Evolutionary conservation across 2,797 vertebrate genomes (phyloP), one percentile per base, ranked within the genome.

Genomic region (Echeneis naucrates): DNA sequence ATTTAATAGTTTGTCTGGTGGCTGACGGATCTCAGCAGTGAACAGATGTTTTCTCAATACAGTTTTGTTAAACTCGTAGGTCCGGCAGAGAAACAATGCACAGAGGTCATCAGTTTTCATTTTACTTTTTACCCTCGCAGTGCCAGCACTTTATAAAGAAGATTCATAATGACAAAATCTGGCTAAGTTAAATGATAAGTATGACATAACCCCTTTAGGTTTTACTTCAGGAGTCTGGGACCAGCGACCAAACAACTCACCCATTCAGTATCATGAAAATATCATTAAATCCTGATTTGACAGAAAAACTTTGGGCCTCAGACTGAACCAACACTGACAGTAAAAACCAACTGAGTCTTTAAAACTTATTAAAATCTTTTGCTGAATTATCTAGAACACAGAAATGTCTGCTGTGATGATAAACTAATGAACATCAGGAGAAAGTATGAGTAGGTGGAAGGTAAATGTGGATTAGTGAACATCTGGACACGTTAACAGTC

Each of bases 401-500:
- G 33, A 9, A 33, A 8, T 44, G 8, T 27, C 3, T 33, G 26
- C 9, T 35, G 13, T 27, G 23, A 23, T 21, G 17, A 23, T 23
- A 56, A 76, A 56, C 19, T 37, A 44, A 42, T 55, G 0, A 40
- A 53, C n/a, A 30, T 23, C 21, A 32, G 35, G 37, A 62, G 19
- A 53, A 40, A 26, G 11, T 37, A 23, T 4, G 35, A 21, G 24
- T 21, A 6, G 4, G 55, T 58, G 33, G 56, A 60, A 57, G 11
- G 30, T 47, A 35, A 53, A 0, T 53, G 27, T 66, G 45, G 60
- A 77, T 79, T 53, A 62, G 54, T 56, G 68, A 51, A 61, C 9
- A 50, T 2, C 42, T 12, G 7, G 9, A 42, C 51, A 17, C 80
- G 64, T 59, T 55, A 60, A 75, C 27, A 57, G 48, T 63, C 37